A percentile compares a stretch with the other conserved stretches of the same genome.
Conservation (phyloP, 2,797 vertebrate genomes). For the Gobionotothen gibberifrons region DNA sequence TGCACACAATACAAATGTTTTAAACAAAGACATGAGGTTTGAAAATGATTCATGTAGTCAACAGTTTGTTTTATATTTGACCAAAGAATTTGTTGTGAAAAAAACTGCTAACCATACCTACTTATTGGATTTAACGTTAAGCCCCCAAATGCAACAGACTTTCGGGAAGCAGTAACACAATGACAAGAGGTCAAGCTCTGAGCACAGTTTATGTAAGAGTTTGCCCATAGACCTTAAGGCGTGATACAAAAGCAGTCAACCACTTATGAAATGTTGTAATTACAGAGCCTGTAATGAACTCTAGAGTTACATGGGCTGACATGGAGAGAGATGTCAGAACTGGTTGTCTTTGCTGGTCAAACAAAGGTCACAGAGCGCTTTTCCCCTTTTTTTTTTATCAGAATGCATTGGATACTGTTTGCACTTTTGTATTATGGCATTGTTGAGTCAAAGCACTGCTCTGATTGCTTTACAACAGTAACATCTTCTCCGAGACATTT, state of each 20-base stretch:
- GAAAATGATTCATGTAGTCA: neutral
- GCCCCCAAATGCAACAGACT: slow-evolving; percentile 21
- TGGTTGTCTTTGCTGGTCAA: slow-evolving; percentile 19
- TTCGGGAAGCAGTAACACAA: slow-evolving; percentile 20
- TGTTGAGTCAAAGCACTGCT: neutral
- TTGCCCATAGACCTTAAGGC: slow-evolving; percentile 42
- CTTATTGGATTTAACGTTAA: neutral
- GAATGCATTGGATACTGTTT: slow-evolving; percentile 7
- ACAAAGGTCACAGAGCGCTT: slow-evolving; percentile 2
- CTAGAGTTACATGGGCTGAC: slow-evolving; percentile 40
- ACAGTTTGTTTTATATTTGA: slow-evolving; percentile 1
- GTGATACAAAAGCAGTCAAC: slow-evolving; percentile 43
- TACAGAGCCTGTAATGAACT: slow-evolving; percentile 41
- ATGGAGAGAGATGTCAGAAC: slow-evolving; percentile 14
- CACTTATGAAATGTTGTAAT: slow-evolving; percentile 47
- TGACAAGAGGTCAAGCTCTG: slow-evolving; percentile 32
- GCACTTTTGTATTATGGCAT: slow-evolving; percentile 5
- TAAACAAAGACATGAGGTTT: neutral
- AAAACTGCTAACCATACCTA: neutral
- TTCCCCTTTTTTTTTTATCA: neutral
- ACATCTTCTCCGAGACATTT: slow-evolving; percentile 2
- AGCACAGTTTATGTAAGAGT: slow-evolving; percentile 64
- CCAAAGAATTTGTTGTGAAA: neutral
- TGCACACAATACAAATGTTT: neutral
- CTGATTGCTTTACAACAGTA: neutral